Evolutionary conservation across 2,113 vertebrate genomes (phyloP).

Genomic region (Osmerus mordax): DNA sequence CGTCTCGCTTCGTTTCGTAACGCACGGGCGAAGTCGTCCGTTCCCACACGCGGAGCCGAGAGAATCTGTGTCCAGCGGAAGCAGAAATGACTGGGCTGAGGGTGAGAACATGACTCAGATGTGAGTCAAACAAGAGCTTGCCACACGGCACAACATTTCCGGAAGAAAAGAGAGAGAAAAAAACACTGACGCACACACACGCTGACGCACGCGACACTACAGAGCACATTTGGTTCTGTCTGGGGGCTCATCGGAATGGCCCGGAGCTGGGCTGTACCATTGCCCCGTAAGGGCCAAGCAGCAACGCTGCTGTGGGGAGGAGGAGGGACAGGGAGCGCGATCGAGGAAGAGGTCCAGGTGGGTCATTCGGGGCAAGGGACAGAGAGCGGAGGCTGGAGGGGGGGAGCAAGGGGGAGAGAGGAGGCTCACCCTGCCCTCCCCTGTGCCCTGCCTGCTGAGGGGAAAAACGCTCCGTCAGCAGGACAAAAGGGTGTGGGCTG

Average conservation of each 20-base stretch:
- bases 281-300: background rate
- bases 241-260: background rate
- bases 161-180: too few species aligned
- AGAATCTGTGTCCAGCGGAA: too few species aligned
- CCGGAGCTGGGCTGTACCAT: background rate
- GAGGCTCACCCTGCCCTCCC: background rate
- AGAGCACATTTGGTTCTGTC: background rate
- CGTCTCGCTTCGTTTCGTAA: too few species aligned
- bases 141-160: too few species aligned
- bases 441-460: background rate
- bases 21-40: too few species aligned
- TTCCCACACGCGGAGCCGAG: too few species aligned
- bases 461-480: background rate
- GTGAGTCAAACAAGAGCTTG: too few species aligned
- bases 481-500: background rate
- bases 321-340: background rate
- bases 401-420: background rate
- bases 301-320: background rate
- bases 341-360: too few species aligned
- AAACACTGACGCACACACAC: too few species aligned
- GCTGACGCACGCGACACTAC: too few species aligned
- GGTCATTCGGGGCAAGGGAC: background rate
- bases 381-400: background rate
- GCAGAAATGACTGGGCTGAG: too few species aligned
- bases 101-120: too few species aligned